Percentiles rank a stretch among this genome's conserved stretches.
Conservation (phyloP, 2,113 vertebrate genomes). For the Columba livia region DNA sequence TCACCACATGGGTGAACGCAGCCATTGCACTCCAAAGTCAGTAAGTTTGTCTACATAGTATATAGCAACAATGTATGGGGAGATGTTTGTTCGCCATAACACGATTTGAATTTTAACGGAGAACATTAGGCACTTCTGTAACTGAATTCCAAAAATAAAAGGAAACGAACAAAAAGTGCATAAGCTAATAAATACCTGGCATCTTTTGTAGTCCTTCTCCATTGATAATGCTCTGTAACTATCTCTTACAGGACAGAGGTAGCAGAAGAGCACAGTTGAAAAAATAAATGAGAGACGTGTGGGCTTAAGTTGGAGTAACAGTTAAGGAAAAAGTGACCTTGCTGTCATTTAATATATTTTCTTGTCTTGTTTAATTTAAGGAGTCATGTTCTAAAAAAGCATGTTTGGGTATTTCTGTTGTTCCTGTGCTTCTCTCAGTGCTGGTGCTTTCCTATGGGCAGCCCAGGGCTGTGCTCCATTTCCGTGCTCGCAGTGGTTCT, state of each 20-base stretch:
- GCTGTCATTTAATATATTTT: background rate
- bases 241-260: background rate
- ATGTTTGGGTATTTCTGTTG: background rate
- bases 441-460: background rate
- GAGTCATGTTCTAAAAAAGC: background rate
- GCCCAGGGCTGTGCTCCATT: background rate
- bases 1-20: background rate
- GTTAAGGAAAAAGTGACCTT: background rate
- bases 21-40: background rate
- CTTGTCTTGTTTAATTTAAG: background rate
- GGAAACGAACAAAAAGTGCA: background rate
- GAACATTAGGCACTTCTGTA: background rate
- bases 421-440: background rate
- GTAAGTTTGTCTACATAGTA: background rate
- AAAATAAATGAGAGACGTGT: background rate
- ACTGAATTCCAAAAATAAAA: background rate
- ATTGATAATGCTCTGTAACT: background rate
- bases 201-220: background rate
- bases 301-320: background rate
- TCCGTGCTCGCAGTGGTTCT: background rate
- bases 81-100: background rate
- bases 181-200: background rate
- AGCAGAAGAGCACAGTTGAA: background rate
- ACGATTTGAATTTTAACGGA: background rate
- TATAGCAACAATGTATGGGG: background rate